Evolutionary conservation across 64 coral and sea anemone genomes (phyloP).

Genomic region (Montipora capricornis): DNA sequence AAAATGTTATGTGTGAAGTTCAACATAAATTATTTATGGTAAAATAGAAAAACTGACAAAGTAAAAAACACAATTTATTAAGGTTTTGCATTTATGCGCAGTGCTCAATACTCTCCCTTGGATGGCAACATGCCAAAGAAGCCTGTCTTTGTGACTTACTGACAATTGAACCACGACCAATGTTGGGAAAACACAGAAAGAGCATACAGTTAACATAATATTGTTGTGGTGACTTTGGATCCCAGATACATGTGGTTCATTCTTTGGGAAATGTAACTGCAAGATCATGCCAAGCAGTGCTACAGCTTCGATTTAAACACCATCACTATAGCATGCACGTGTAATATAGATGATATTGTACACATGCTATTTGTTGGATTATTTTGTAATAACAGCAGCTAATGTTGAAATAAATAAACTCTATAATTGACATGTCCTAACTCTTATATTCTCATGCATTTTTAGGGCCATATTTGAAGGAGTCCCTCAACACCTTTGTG

Average conservation of each 20-base stretch:
- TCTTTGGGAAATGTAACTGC: no score
- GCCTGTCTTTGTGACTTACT: no score
- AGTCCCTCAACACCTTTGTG: background rate
- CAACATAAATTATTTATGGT: background rate
- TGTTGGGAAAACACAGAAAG: no score
- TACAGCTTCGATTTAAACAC: no score
- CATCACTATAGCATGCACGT: no score
- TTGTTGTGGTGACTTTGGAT: no score
- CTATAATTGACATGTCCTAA: background rate
- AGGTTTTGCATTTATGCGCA: background rate
- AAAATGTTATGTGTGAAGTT: background rate
- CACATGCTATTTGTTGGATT: background rate
- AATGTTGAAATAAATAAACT: background rate
- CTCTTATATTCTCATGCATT: background rate
- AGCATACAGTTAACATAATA: no score
- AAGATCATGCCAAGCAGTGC: no score
- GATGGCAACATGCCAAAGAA: background rate
- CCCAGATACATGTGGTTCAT: no score
- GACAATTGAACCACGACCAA: no score
- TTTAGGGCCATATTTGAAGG: conserved; percentile 42
- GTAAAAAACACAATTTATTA: background rate
- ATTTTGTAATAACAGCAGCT: background rate
- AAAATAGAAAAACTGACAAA: background rate
- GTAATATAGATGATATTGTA: no score
- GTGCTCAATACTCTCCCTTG: background rate